Evolutionary conservation across 2,888 invertebrate genomes (phyloP), one percentile per base, ranked within the genome.

Genomic region (Hecatera dysodea): DNA sequence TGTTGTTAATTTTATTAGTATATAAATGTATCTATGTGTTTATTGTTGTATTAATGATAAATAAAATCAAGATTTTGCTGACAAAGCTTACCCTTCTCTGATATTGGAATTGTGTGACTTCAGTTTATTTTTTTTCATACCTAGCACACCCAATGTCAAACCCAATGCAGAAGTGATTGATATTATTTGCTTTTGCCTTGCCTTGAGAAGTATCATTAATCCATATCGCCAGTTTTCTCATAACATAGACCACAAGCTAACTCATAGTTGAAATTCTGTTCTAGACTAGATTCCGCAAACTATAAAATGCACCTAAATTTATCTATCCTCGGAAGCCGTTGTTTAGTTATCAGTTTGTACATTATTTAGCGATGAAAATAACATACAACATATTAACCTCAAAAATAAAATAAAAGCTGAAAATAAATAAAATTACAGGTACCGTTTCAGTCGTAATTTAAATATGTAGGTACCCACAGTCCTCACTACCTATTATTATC

Each of bases 261-360:
- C 65, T 81, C 80, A 75, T 73, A 83, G 87, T 79, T 84, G 86
- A 87, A 89, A 88, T 86, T 88, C 88, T 87, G 89, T 90, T 89
- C 87, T 87, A 78, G 82, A 82, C 83, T 85, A 63, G 84, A 87
- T 84, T 86, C 84, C 67, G 68, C 82, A 74, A 85, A 80, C 87
- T 86, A 86, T 87, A 90, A 88, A 89, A 89, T 89, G 82, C 86
- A 88, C 74, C 85, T 82, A 87, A 86, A 89, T 88, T 87, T 88
- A 88, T 89, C 78, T 82, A 81, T 74, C 81, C 57, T 75, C 61
- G 65, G 59, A 63, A 79, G 39, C 67, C 55, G 65, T 61, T 29
- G 67, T 73, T 82, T 67, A 76, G 80, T 72, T 72, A 72, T 67
- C 55, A 64, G 36, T 63, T 67, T 55, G 19, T 44, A 19, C 15